A percentile compares a stretch with the other conserved stretches of the same genome.
phyloP scores from a whole-genome alignment of 92 coral and sea anemone genomes.

The Phymanthus crucifer region DNA sequence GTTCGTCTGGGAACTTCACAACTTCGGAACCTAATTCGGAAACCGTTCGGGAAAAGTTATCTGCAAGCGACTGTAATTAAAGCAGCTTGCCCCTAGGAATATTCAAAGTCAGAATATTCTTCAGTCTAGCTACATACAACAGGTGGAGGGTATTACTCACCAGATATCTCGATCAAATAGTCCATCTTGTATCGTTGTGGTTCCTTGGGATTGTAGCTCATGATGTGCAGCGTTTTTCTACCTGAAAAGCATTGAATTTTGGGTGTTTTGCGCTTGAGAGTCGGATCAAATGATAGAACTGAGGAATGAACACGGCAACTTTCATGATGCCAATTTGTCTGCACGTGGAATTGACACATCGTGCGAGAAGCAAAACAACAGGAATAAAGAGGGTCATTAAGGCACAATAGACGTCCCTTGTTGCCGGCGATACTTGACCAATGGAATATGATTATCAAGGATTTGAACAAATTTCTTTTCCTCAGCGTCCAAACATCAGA shows the following conservation, averaged over 20 bases:
- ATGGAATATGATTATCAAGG: not conserved
- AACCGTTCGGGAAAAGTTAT: no score
- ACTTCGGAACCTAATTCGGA: no score
- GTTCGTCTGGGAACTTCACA: no score
- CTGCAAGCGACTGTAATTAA: no score
- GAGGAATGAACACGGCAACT: not conserved
- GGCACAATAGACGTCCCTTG: not conserved
- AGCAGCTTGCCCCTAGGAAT: no score
- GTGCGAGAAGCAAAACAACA: not conserved
- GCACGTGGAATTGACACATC: not conserved
- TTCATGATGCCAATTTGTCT: not conserved
- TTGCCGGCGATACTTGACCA: not conserved
- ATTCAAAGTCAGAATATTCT: no score
- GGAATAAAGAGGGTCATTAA: not conserved
- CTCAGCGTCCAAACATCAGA: conserved; percentile 66
- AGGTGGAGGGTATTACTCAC: no score
- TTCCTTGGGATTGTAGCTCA: not conserved
- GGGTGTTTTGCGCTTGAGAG: not conserved
- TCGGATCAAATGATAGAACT: not conserved
- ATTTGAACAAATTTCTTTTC: no score
- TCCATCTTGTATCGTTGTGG: not conserved
- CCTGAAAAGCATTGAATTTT: not conserved
- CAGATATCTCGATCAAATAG: not conserved
- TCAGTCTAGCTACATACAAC: no score
- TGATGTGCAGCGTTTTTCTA: not conserved